Percentiles rank a stretch among this genome's conserved stretches.
phyloP scores from a whole-genome alignment of 2,888 invertebrate genomes.

The Periphyllus acericola region DNA sequence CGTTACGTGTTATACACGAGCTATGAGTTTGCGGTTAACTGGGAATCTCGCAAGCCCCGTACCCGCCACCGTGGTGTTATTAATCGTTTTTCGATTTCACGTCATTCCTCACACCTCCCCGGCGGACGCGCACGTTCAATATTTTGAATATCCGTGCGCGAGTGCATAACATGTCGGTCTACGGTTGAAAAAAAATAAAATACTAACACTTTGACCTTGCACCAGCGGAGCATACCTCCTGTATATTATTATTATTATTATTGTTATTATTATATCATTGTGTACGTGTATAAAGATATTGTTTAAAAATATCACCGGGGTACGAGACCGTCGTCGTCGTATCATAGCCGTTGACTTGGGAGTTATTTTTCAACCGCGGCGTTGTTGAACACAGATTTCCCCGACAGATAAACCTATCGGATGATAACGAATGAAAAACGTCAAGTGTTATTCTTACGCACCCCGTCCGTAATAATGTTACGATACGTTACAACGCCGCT shows the following conservation, averaged over 20 bases:
- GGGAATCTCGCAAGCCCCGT: neutral
- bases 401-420: neutral
- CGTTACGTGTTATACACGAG: neutral
- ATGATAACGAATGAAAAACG: neutral
- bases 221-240: neutral
- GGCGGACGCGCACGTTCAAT: neutral
- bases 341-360: neutral
- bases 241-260: too few species aligned
- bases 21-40: too few species aligned
- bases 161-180: neutral
- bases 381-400: neutral
- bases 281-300: neutral
- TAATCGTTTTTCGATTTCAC: slow-evolving; percentile 14
- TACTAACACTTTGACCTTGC: neutral
- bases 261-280: neutral
- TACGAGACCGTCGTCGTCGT: too few species aligned
- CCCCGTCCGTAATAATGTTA: neutral
- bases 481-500: neutral
- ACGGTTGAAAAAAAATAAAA: neutral
- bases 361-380: neutral
- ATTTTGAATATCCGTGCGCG: neutral
- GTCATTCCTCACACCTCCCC: neutral
- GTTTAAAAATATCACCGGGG: neutral
- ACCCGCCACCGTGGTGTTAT: neutral
- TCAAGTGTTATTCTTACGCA: neutral